These are phyloP conservation scores for Cotesia congregata DNA, from an alignment of 2,888 invertebrate genomes.

Conservation along the genomic window DNA sequence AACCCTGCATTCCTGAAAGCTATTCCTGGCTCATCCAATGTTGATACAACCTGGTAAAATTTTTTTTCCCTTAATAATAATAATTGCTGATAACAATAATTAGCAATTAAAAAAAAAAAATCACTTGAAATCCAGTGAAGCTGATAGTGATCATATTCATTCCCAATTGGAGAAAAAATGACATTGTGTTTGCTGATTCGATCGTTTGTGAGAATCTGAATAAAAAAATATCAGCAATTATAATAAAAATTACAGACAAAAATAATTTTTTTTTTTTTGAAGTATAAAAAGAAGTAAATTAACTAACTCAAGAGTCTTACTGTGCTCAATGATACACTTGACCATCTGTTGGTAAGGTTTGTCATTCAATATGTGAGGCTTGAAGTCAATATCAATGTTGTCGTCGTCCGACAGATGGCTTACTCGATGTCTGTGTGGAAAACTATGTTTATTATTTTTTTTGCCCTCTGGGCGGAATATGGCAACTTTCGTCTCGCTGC, in stretches of 20 bases:
- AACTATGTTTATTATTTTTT: neutral
- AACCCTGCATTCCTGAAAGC: conserved; percentile 39
- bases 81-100: neutral
- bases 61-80: neutral
- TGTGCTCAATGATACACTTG: conserved; percentile 49
- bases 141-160: conserved; percentile 55
- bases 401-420: conserved; percentile 47
- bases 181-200: conserved; percentile 51
- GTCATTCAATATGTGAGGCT: conserved; percentile 44
- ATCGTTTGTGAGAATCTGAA: conserved; percentile 51
- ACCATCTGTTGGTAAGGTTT: conserved; percentile 45
- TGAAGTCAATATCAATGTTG: conserved; percentile 43
- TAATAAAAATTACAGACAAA: too few relatives aligned
- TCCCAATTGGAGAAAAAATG: conserved; percentile 54
- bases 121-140: conserved; percentile 58
- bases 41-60: conserved; percentile 36
- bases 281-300: neutral
- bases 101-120: neutral
- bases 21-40: conserved; percentile 37
- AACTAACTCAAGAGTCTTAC: conserved; percentile 43
- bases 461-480: too few relatives aligned
- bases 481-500: too few relatives aligned
- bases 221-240: too few relatives aligned
- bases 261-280: neutral
- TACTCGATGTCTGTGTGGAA: conserved; percentile 49